These are phyloP conservation scores for Nephrotoma appendiculata DNA, from an alignment of 2,888 invertebrate genomes.

Conservation along the genomic window DNA sequence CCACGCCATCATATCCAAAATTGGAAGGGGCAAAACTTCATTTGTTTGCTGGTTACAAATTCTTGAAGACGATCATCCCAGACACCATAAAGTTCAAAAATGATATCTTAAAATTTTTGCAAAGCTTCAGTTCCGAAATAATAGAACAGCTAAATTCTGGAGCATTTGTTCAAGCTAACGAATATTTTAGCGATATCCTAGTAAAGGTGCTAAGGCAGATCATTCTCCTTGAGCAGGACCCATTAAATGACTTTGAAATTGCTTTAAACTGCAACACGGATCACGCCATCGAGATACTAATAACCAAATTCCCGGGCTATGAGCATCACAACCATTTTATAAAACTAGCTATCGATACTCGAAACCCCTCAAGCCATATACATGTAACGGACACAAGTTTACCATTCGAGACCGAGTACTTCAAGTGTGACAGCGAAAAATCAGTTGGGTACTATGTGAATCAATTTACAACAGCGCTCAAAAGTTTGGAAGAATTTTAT, in stretches of 20 bases:
- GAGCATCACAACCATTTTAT: constrained; percentile 22
- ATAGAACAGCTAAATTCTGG: not conserved
- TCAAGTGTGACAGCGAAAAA: constrained; percentile 6
- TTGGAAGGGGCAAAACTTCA: not conserved
- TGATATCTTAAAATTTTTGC: not conserved
- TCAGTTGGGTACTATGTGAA: constrained; percentile 14
- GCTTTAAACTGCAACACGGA: not conserved
- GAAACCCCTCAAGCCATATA: constrained; percentile 2
- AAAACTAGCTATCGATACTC: constrained; percentile 17
- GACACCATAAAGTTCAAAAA: not conserved
- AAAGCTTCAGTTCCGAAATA: not conserved
- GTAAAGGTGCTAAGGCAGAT: not conserved
- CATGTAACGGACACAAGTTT: constrained; percentile 21
- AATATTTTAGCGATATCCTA: not conserved
- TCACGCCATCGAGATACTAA: not conserved
- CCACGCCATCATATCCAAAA: not conserved
- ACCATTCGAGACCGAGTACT: constrained; percentile 15
- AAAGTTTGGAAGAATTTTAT: constrained; percentile 26
- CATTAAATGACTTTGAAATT: not conserved
- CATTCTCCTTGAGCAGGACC: not conserved
- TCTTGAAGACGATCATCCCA: not conserved
- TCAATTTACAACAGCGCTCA: constrained; percentile 20
- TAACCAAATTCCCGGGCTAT: not conserved
- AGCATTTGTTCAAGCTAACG: not conserved
- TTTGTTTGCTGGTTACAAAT: not conserved